Base-by-base conservation (phyloP, 1,140 invertebrate species). In the Sminthurinus signatus region DNA sequence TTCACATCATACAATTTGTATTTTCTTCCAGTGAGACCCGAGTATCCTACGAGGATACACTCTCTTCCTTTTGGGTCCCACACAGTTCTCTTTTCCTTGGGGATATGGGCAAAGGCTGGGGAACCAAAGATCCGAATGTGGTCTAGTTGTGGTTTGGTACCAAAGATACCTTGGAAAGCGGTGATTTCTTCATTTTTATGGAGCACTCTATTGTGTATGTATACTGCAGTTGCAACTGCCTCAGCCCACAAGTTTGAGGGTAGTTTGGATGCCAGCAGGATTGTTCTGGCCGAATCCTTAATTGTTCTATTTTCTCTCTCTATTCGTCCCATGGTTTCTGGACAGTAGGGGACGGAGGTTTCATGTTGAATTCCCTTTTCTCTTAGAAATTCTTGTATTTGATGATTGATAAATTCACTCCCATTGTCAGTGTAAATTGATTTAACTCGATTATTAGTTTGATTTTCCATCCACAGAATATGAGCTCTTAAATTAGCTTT, bases 291-390 rank as follows among this genome's bases (percentile, higher is more conserved):
- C 1, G 27, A 1, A n/a, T 60, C 58, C 21, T 60, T 60, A 21
- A 48, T 29, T 1, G 46, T 50, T 23, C 58, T 0, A 0, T 42
- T 60, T 23, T 60, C 58, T 36, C 58, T 17, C 43, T 60, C 58
- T 19, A 48, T 50, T 21, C 21, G 29, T 14, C 78, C 78, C 69
- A 81, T 82, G 65, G 80, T 75, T 72, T 82, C 67, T 1, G 78
- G 77, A 2, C 75, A 77, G 63, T 80, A 80, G 1, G 73, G 60
- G 28, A 62, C 67, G 21, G 73, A 71, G 54, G 43, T 60, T 58
- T 73, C 67, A 61, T 73, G 69, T 29, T 44, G 69, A 69, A 61
- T 52, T 0, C 59, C 59, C 2, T 17, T 4, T 2, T 51, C 12
- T 2, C 0, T 23, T 25, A 51, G 51, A 39, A 31, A 59, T 0